Evolutionary conservation across 1,140 invertebrate genomes (phyloP), one percentile per base, ranked within the genome.

Genomic region (Aphidius gifuensis): DNA sequence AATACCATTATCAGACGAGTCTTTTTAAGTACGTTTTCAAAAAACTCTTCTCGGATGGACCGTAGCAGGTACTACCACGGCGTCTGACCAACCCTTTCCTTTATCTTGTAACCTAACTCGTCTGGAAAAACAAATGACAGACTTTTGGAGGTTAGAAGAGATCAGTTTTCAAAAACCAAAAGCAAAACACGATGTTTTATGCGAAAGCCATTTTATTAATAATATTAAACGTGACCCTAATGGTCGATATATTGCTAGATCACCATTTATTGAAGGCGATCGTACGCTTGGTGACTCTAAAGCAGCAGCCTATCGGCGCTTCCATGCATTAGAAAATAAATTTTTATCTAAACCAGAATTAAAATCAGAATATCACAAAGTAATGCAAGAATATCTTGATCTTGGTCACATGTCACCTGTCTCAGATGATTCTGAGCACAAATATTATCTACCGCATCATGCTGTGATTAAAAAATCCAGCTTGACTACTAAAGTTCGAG

Each of bases 1-100:
- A 66, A n/a, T 69, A 46, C 68, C 66, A 49, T 58, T 75, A 9
- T 16, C 43, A 1, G 67, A 68, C 42, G 47, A 67, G 6, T 59
- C 63, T 5, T 58, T 67, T 16, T 60, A 71, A 71, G 65, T n/a
- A 55, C 63, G 46, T 1, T 0, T 16, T 0, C 16, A 16, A 16
- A 16, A 16, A 16, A 16, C 16, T 16, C 16, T 16, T 16, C 66
- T 77, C 9, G 72, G 71, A 6, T 76, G 72, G 72, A 59, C 68
- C 21, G 58, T 62, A 6, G 58, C 54, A 9, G 58, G 61, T 6
- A 49, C 42, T 40, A 40, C 61, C n/a, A 8, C 45, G 6, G 4
- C 64, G 53, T 48, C 2, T 23, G 16, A 53, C 56, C 5, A 62
- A 58, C 7, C 32, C 38, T 5, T 47, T 23, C 9, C 21, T 3